Evolutionary conservation across 37 sponge, comb jelly and placozoan species (phyloP).

Genomic region (Beroe forskalii): DNA sequence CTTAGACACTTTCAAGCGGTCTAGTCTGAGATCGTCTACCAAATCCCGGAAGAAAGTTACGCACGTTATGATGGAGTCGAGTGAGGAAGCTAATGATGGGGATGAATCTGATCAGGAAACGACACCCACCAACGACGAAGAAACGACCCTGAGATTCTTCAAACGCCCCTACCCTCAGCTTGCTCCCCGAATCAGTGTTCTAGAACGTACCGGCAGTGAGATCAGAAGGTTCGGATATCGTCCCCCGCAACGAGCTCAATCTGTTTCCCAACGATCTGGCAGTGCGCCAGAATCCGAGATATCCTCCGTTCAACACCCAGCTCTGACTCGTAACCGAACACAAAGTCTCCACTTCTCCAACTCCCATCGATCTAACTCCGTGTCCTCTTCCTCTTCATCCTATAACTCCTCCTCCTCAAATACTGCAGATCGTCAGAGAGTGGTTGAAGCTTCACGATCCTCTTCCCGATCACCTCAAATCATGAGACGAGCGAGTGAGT

Average conservation of each 20-base stretch:
- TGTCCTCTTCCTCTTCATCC: neutral
- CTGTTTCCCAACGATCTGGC: neutral
- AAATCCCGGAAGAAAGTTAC: neutral
- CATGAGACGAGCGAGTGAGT: constrained; percentile 31
- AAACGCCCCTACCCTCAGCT: neutral
- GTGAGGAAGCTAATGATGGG: neutral
- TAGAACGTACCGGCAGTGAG: neutral
- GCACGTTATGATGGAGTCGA: neutral
- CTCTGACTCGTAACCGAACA: neutral
- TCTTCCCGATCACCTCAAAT: neutral
- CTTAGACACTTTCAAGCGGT: neutral
- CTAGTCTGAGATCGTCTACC: neutral
- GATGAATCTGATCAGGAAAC: neutral
- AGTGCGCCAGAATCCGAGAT: neutral
- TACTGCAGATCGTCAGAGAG: neutral
- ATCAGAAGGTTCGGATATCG: neutral
- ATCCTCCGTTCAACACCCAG: neutral
- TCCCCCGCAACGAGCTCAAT: neutral
- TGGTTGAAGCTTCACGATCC: neutral
- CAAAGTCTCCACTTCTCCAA: neutral
- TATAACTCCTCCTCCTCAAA: neutral
- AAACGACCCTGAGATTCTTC: neutral
- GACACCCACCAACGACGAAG: neutral
- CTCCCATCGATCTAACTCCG: neutral
- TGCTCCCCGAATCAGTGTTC: neutral